A percentile compares a stretch with the other conserved stretches of the same genome.
Evolutionary conservation across 2,888 invertebrate genomes (phyloP).

Genomic region (Branchellion lobata): DNA sequence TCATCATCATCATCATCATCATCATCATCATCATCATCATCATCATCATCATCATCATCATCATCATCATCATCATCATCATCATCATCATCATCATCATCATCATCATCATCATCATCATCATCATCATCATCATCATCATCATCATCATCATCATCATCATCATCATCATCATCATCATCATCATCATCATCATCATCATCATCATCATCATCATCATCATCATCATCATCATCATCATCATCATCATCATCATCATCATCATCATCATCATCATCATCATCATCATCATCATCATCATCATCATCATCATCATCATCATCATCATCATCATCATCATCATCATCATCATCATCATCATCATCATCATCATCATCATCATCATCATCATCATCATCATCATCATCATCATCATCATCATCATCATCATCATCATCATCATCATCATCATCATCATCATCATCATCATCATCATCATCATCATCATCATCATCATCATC

Average conservation of each 20-base stretch:
- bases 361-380: not conserved
- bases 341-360: not conserved
- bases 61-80: not conserved
- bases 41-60: not conserved
- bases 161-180: not conserved
- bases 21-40: not conserved
- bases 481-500: slow-evolving; percentile 23
- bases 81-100: not conserved
- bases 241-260: not conserved
- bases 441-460: not conserved
- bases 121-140: slow-evolving; percentile 15
- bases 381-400: not conserved
- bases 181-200: not conserved
- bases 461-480: slow-evolving; percentile 21
- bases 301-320: slow-evolving; percentile 15
- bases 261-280: not conserved
- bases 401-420: not conserved
- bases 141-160: not conserved
- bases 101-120: not conserved
- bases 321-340: not conserved
- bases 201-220: not conserved
- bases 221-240: not conserved
- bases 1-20: not conserved
- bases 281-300: not conserved
- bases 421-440: not conserved